Percentiles rank a stretch among this genome's conserved stretches.
Conservation (phyloP, 2,888 invertebrate genomes). For the Malthinus seriepunctatus region DNA sequence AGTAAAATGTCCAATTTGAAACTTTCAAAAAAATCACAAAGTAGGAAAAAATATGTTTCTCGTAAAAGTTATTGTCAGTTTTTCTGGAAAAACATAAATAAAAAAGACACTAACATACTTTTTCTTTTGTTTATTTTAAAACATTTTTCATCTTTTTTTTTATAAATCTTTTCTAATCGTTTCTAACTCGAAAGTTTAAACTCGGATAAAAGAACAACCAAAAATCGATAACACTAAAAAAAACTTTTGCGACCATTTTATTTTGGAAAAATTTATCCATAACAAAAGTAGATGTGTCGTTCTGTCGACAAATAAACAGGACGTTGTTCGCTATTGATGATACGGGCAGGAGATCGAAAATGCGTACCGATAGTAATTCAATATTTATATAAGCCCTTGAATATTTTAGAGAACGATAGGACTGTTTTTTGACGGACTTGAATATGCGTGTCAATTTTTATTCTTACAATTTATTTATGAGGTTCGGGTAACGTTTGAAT, state of each 20-base stretch:
- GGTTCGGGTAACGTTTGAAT: conserved; percentile 28
- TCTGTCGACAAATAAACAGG: conserved; percentile 14
- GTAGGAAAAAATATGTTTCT: neutral
- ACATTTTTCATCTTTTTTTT: too few species aligned
- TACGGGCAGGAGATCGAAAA: conserved; percentile 22
- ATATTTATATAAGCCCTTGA: conserved; percentile 35
- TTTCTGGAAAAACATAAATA: neutral
- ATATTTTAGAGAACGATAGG: conserved; percentile 34
- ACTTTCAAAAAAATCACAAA: neutral
- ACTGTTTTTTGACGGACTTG: conserved; percentile 31
- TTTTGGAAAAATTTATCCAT: neutral
- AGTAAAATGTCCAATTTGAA: neutral
- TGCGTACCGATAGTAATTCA: conserved; percentile 31
- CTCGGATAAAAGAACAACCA: too few species aligned
- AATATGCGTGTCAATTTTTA: conserved; percentile 33
- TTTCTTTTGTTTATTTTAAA: too few species aligned
- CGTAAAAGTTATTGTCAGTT: conserved; percentile 5
- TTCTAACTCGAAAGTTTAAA: too few species aligned
- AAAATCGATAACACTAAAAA: too few species aligned
- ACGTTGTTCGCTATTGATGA: conserved; percentile 19
- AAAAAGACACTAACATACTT: too few species aligned
- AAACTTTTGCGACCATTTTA: too few species aligned
- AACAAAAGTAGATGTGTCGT: neutral
- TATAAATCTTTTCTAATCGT: too few species aligned
- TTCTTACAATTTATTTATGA: conserved; percentile 31